Conservation (phyloP, 2,888 invertebrate species). For the Atethmia centrago region DNA sequence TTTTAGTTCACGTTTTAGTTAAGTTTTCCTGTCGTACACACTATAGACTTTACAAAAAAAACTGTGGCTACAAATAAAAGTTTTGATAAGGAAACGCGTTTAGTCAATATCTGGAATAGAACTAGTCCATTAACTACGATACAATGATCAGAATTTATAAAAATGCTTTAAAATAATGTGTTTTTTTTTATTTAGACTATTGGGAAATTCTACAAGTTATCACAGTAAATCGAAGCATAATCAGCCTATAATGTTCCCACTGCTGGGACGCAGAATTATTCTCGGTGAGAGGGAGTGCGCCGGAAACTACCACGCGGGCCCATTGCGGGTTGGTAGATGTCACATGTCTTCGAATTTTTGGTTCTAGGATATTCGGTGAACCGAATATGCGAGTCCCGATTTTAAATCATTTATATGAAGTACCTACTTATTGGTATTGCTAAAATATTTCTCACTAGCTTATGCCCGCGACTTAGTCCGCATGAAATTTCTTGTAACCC, state of each 20-base stretch:
- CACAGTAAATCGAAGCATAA: background rate
- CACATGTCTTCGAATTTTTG: no score
- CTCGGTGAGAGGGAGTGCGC: no score
- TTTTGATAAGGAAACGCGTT: background rate
- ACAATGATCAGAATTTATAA: background rate
- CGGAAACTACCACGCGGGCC: no score
- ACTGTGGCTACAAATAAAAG: no score
- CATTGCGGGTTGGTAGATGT: no score
- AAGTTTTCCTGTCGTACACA: no score
- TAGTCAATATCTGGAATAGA: background rate
- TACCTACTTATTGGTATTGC: background rate
- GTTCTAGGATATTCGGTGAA: background rate
- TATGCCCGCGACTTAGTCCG: no score
- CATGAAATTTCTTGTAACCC: no score
- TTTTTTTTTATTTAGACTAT: background rate
- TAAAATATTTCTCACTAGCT: conserved; percentile 2
- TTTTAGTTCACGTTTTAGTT: background rate
- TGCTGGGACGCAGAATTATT: no score
- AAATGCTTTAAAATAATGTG: background rate
- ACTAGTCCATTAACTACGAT: background rate
- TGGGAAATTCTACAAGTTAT: conserved; percentile 5
- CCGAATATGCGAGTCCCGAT: background rate
- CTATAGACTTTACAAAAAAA: background rate
- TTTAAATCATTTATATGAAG: conserved; percentile 7
- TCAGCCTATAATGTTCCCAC: no score